Conservation (phyloP, 1,140 invertebrate genomes). For the Drosophila orosa region DNA sequence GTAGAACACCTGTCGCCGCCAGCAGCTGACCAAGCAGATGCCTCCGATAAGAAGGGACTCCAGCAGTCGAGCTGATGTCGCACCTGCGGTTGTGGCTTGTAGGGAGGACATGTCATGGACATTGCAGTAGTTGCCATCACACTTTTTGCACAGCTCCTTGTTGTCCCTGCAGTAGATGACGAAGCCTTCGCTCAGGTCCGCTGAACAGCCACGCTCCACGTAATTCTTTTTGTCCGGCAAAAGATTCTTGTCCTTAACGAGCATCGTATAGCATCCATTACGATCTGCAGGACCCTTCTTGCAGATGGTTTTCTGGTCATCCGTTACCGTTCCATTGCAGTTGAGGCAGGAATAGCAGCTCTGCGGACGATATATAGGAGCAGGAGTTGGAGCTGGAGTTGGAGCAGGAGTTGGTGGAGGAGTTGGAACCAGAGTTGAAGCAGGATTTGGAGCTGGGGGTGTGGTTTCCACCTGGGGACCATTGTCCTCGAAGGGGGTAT, state of each 20-base stretch:
- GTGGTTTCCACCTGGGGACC: not conserved
- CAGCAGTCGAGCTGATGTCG: not conserved
- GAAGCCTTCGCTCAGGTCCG: constrained; percentile 40
- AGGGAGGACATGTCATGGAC: constrained; percentile 11
- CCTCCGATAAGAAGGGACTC: constrained; percentile 10
- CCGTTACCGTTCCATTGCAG: constrained; percentile 1
- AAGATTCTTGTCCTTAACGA: constrained; percentile 2
- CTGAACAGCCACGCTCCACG: constrained; percentile 62
- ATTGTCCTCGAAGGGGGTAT: not conserved
- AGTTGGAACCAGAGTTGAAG: not conserved
- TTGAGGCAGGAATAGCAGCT: constrained; percentile 27
- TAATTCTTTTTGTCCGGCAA: constrained; percentile 41
- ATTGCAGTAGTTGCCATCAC: constrained; percentile 54
- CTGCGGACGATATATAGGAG: not conserved
- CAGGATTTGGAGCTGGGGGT: not conserved
- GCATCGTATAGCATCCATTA: constrained; percentile 18
- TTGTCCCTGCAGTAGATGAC: constrained; percentile 46
- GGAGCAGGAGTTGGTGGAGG: not conserved
- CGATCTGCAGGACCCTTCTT: not conserved
- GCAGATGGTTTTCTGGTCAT: not conserved
- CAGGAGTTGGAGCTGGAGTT: not conserved
- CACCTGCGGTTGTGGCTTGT: not conserved
- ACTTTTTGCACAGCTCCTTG: constrained; percentile 44
- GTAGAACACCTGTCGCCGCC: constrained; percentile 8
- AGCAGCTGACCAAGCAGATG: constrained; percentile 17